Base-by-base conservation (phyloP, 1,140 invertebrate genomes). In the Globodera ellingtonae region DNA sequence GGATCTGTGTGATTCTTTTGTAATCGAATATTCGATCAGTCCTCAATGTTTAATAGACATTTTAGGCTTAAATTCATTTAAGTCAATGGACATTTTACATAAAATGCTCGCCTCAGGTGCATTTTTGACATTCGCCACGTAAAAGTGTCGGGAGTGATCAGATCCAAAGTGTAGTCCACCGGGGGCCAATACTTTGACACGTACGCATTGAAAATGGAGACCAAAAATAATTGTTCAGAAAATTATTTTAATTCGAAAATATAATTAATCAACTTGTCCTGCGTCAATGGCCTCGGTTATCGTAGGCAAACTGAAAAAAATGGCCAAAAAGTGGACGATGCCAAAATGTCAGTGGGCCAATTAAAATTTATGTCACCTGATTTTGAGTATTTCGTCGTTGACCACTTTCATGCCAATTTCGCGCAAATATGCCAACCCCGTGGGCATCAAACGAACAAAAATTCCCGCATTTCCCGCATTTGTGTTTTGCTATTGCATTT, bases 321-420 rank as follows among this genome's bases (percentile, higher is more conserved):
- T 59, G 7, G 62, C 46, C 5, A 50, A 72, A 72, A 9, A 18
- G 44, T 44, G 65, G 13, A 3, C 35, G 35, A 35, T 35, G 35
- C 35, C 35, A 35, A 35, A 35, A 21, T 59, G 35, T 75, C 62
- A n/a, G 6, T 46, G 62, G 50, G 46, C 6, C 35, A 75, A 75
- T 76, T 46, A 75, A n/a, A n/a, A 18, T 59, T 76, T 76, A 46
- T 13, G 35, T 1, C 65, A 67, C 75, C 69, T 77, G 73, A 89
- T 82, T 79, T 85, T 86, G 8, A 89, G 79, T 48, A 89, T 82
- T 82, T 89, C 87, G 72, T 89, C 88, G 79, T 89, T 89, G 10
- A 89, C 86, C 44, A 89, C 87, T 79, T 89, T 89, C 84, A 89
- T 89, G 67, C 88, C 87, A 72, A 88, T 82, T 82, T 88, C 87